phyloP scores from a whole-genome alignment of 2,888 invertebrate genomes.

The Teleiodes luculella region DNA sequence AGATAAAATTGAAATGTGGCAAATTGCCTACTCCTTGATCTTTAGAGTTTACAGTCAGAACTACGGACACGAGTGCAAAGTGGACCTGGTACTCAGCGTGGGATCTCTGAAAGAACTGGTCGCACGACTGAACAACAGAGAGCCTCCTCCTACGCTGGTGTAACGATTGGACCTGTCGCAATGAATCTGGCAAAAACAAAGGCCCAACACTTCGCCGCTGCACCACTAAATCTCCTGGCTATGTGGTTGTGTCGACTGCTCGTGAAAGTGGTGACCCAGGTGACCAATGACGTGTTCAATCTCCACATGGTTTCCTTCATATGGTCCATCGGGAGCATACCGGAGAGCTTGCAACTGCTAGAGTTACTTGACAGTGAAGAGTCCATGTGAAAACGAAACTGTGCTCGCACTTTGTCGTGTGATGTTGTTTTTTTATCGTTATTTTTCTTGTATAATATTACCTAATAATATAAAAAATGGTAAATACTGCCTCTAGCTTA shows the following conservation, averaged over 20 bases:
- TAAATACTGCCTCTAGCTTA: background rate
- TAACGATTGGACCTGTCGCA: background rate
- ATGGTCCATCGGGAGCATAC: conserved; percentile 55
- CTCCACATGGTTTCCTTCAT: conserved; percentile 58
- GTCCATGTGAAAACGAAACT: conserved; percentile 14
- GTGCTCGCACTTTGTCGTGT: background rate
- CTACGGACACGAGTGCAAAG: conserved; percentile 63
- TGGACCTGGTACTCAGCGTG: conserved; percentile 62
- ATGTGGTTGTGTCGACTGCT: conserved; percentile 70
- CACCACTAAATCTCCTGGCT: conserved; percentile 9
- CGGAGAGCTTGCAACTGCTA: conserved; percentile 56
- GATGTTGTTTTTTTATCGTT: background rate
- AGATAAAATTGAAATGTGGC: conserved; percentile 61
- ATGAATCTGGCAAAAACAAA: conserved; percentile 3
- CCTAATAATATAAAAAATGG: too few relatives aligned
- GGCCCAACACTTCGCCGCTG: background rate
- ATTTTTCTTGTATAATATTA: background rate
- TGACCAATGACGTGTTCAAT: conserved; percentile 56
- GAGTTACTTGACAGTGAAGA: conserved; percentile 65
- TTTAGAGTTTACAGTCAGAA: conserved; percentile 55
- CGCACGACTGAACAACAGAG: conserved; percentile 39
- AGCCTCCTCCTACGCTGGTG: conserved; percentile 20
- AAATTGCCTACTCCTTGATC: conserved; percentile 68
- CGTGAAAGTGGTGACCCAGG: conserved; percentile 52
- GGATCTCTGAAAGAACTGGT: conserved; percentile 57